Evolutionary conservation across 2,113 vertebrate genomes (phyloP).

Genomic region (Toxotes jaculatrix): DNA sequence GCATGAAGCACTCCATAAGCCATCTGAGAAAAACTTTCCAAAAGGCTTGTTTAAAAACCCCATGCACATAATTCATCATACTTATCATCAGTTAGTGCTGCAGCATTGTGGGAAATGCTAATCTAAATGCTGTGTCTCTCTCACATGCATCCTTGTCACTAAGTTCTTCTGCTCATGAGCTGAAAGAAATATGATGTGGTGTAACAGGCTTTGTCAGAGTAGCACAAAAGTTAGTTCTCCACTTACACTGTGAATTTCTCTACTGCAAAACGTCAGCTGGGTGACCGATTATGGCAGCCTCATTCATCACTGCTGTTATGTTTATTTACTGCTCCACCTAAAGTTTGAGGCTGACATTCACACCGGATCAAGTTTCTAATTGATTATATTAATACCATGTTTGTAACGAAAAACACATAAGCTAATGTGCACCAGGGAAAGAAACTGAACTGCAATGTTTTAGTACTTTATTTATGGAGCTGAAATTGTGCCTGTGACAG

Average conservation of each 20-base stretch:
- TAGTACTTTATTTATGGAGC: slow-evolving; percentile 31
- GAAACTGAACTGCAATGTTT: neutral
- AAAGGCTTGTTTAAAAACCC: slow-evolving; percentile 51
- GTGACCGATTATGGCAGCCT: slow-evolving; percentile 30
- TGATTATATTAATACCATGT: slow-evolving; percentile 5
- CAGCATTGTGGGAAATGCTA: slow-evolving; percentile 43
- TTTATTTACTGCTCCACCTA: slow-evolving; percentile 14
- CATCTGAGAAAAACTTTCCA: slow-evolving; percentile 53
- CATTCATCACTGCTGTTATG: slow-evolving; percentile 52
- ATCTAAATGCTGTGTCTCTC: slow-evolving; percentile 50
- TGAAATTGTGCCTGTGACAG: slow-evolving; percentile 1
- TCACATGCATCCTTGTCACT: slow-evolving; percentile 8
- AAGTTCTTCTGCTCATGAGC: slow-evolving; percentile 12
- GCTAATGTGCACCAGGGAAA: neutral
- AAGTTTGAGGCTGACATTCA: slow-evolving; percentile 2
- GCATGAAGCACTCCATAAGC: slow-evolving; percentile 32
- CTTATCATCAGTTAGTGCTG: slow-evolving; percentile 68
- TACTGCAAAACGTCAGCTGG: slow-evolving; percentile 22
- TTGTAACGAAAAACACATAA: neutral
- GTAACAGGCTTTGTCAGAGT: slow-evolving; percentile 38
- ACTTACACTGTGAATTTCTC: slow-evolving; percentile 12
- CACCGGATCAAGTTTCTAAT: slow-evolving; percentile 13
- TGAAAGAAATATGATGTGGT: slow-evolving; percentile 47
- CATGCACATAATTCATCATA: slow-evolving; percentile 71
- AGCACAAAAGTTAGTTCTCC: slow-evolving; percentile 29